These are phyloP conservation scores for Hydrochoerus hydrochaeris DNA, from an alignment of 2,113 vertebrate genomes.

Conservation along the genomic window DNA sequence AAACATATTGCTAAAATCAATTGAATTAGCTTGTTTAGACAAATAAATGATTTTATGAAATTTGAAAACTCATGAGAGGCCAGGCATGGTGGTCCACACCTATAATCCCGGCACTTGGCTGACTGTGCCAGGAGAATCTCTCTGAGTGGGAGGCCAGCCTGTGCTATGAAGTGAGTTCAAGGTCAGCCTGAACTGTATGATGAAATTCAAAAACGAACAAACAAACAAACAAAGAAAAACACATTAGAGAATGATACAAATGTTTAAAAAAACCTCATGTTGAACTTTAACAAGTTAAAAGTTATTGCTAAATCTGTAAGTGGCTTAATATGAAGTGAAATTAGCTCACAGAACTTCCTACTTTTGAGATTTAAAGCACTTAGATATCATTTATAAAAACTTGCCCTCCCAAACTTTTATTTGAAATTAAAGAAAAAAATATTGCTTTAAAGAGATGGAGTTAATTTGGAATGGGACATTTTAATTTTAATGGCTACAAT, in stretches of 20 bases:
- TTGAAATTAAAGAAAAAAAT: background rate
- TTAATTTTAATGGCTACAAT: background rate
- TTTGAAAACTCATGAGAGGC: background rate
- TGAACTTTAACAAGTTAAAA: background rate
- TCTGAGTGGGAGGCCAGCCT: background rate
- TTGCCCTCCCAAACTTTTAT: background rate
- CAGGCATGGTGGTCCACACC: background rate
- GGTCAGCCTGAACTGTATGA: background rate
- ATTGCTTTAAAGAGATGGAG: constrained; percentile 3
- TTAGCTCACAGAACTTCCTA: constrained; percentile 20
- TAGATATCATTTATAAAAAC: background rate
- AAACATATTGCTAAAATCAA: background rate
- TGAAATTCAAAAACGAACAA: background rate
- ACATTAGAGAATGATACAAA: background rate
- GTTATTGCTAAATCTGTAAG: background rate
- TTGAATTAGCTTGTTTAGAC: background rate
- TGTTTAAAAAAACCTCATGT: background rate
- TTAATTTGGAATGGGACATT: constrained; percentile 22
- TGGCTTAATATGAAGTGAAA: constrained; percentile 21
- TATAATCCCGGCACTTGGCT: background rate
- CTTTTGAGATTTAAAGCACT: constrained; percentile 13
- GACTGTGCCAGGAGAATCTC: background rate
- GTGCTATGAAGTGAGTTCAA: background rate
- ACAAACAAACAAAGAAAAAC: background rate
- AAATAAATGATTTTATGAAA: constrained; percentile 35